A percentile compares a stretch with the other conserved stretches of the same genome.
Evolutionary conservation across 2,797 vertebrate genomes (phyloP).

Genomic region (Spinus olivaceus): DNA sequence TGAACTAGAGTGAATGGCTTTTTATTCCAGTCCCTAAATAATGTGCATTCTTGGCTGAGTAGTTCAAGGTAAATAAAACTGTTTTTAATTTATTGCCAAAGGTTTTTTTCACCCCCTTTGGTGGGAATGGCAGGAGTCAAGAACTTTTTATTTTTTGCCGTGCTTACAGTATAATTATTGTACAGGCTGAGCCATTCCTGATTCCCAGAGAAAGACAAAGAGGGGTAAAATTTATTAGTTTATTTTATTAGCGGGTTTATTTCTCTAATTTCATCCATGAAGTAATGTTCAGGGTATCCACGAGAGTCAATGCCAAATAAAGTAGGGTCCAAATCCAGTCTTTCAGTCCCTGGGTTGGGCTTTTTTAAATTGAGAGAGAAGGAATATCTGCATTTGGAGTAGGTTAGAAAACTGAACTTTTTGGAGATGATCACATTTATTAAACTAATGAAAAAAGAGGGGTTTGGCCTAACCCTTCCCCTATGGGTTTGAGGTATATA

Average conservation of each 20-base stretch:
- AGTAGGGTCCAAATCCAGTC: neutral
- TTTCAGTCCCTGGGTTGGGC: neutral
- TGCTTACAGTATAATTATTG: neutral
- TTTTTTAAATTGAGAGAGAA: neutral
- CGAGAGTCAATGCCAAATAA: neutral
- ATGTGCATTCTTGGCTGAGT: constrained; percentile 72
- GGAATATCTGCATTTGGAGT: neutral
- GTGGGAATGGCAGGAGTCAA: neutral
- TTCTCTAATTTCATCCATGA: constrained; percentile 22
- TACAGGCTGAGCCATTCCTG: neutral
- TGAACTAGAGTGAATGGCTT: constrained; percentile 78
- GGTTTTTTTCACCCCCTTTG: neutral
- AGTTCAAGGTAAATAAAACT: constrained; percentile 73
- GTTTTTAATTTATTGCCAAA: constrained; percentile 52
- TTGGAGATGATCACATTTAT: neutral
- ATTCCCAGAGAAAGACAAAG: neutral
- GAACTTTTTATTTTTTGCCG: neutral
- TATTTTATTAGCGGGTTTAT: neutral
- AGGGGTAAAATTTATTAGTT: neutral
- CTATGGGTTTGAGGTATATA: neutral
- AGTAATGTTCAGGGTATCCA: neutral
- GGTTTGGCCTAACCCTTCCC: neutral
- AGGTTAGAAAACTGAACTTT: neutral
- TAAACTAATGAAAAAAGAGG: neutral
- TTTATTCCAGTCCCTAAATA: constrained; percentile 78